Percentiles rank a stretch among this genome's conserved stretches.
These are phyloP conservation scores for Liasis olivaceus DNA, from an alignment of 2,797 vertebrate species.

Conservation along the genomic window DNA sequence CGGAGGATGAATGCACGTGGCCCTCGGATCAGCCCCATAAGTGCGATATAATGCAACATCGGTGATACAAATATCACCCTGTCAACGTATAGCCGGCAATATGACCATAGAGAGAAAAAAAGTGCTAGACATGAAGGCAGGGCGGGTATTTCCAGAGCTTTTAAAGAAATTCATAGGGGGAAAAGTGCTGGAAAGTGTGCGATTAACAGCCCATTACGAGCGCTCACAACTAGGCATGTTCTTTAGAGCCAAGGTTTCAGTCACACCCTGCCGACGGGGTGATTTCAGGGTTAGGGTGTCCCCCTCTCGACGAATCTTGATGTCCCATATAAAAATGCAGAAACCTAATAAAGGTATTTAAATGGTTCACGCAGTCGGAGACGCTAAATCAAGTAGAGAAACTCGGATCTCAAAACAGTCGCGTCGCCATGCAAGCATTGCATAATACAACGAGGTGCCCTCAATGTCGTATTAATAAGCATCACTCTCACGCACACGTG, in stretches of 20 bases:
- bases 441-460: neutral
- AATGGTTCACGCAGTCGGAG: neutral
- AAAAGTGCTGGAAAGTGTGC: neutral
- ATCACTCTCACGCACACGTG: neutral
- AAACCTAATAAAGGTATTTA: neutral
- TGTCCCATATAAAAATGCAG: neutral
- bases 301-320: neutral
- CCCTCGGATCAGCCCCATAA: too few relatives aligned
- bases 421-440: neutral
- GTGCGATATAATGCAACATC: neutral
- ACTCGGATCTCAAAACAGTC: neutral
- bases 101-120: neutral
- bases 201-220: neutral
- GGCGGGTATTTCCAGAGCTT: neutral
- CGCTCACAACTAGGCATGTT: neutral
- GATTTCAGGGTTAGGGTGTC: neutral
- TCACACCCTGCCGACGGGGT: neutral
- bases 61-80: too few relatives aligned
- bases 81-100: neutral
- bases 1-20: neutral
- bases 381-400: neutral
- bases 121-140: neutral
- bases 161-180: neutral
- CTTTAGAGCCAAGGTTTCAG: neutral
- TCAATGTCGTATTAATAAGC: neutral